Evolutionary conservation across 2,797 vertebrate genomes (phyloP).

Genomic region (Bradypodion ventrale): DNA sequence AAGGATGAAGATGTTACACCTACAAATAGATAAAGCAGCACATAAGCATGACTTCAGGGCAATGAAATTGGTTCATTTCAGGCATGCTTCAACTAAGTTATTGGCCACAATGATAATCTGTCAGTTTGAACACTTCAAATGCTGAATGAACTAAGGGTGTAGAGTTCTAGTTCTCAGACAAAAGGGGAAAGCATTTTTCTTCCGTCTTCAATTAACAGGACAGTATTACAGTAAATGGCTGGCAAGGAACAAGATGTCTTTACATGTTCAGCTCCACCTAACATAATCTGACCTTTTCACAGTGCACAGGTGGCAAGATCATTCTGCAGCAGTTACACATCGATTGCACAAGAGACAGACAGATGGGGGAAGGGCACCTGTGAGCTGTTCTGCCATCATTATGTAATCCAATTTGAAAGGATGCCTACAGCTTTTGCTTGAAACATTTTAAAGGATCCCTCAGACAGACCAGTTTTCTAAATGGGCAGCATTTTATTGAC

Average conservation of each 20-base stretch:
- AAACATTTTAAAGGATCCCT: background rate
- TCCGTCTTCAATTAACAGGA: conserved; percentile 20
- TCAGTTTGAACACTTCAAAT: background rate
- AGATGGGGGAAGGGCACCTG: background rate
- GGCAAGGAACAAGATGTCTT: conserved; percentile 26
- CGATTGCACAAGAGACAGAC: conserved; percentile 8
- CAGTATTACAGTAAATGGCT: conserved; percentile 24
- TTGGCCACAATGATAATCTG: conserved; percentile 5
- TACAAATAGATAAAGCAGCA: background rate
- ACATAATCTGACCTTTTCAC: conserved; percentile 19
- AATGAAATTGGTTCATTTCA: conserved; percentile 3
- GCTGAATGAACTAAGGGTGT: background rate
- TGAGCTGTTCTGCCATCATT: background rate
- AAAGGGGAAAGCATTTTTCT: background rate
- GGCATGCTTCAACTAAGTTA: background rate
- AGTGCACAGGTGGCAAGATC: background rate
- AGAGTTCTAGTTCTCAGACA: conserved; percentile 15
- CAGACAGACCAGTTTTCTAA: background rate
- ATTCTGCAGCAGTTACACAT: conserved; percentile 7
- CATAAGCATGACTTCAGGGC: background rate
- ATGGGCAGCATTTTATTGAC: background rate
- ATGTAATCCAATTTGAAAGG: background rate
- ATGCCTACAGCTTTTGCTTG: background rate
- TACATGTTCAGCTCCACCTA: conserved; percentile 7
- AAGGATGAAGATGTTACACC: conserved; percentile 1